Percentiles rank a stretch among this genome's conserved stretches.
Conservation (phyloP, 1,140 invertebrate species). For the Dendrolimus kikuchii region DNA sequence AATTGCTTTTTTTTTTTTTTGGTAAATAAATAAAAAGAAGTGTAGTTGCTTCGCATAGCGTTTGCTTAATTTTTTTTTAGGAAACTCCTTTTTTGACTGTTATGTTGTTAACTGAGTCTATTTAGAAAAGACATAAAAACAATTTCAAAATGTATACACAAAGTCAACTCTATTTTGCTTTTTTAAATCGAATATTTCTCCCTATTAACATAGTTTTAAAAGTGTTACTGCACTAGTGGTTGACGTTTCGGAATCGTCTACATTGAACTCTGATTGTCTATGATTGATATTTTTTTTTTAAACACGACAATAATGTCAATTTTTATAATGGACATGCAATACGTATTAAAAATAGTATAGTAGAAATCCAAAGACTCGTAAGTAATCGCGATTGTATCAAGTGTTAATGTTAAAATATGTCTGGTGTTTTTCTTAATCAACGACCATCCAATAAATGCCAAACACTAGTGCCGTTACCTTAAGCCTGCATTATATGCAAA, state of each 20-base stretch:
- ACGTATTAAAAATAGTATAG: too few species aligned
- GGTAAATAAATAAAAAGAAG: too few species aligned
- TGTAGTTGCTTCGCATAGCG: too few species aligned
- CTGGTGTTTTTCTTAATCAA: conserved; percentile 5
- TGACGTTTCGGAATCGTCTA: background rate
- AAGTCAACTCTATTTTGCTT: too few species aligned
- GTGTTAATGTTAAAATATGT: background rate
- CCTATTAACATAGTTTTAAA: too few species aligned
- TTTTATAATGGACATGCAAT: background rate
- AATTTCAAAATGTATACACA: background rate
- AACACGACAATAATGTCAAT: too few species aligned
- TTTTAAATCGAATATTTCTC: too few species aligned
- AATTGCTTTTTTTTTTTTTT: too few species aligned
- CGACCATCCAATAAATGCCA: conserved; percentile 13
- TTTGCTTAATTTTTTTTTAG: too few species aligned
- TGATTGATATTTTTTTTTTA: background rate
- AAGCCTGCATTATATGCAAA: conserved; percentile 7
- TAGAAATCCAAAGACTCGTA: too few species aligned
- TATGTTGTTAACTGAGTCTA: too few species aligned
- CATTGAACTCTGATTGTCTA: background rate
- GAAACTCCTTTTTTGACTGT: too few species aligned
- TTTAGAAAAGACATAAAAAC: background rate
- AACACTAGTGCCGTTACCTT: conserved; percentile 40
- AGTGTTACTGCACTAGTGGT: conserved; percentile 1
- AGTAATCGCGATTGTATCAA: conserved; percentile 7